A percentile compares a stretch with the other conserved stretches of the same genome.
These are phyloP conservation scores for Cosmorhoe ocellata DNA, from an alignment of 2,888 invertebrate genomes.

Conservation along the genomic window DNA sequence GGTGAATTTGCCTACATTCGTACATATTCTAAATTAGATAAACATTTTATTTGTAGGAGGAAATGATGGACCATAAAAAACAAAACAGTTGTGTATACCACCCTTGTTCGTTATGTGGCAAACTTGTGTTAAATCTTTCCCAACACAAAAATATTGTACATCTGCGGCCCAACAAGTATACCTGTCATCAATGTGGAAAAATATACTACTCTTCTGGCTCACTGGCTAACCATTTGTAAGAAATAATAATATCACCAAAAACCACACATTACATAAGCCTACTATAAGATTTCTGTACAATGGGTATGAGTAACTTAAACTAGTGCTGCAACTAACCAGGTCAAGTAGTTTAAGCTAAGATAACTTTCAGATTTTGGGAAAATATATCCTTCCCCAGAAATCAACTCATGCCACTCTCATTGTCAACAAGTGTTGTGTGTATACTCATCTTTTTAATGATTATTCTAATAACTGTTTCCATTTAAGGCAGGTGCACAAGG, in stretches of 20 bases:
- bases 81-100: slow-evolving; percentile 29
- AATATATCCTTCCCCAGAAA: too few relatives aligned
- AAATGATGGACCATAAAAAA: slow-evolving; percentile 29
- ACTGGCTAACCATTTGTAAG: slow-evolving; percentile 36
- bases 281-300: too few relatives aligned
- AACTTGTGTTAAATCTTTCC: slow-evolving; percentile 35
- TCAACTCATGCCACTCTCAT: too few relatives aligned
- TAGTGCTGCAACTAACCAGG: too few relatives aligned
- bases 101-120: slow-evolving; percentile 37
- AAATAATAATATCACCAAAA: neutral
- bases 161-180: slow-evolving; percentile 31
- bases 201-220: slow-evolving; percentile 34
- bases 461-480: neutral
- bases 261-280: too few relatives aligned
- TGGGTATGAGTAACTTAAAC: too few relatives aligned
- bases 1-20: too few relatives aligned
- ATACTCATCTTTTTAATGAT: neutral
- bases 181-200: slow-evolving; percentile 41
- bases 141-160: slow-evolving; percentile 35
- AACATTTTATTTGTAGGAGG: slow-evolving; percentile 27
- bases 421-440: too few relatives aligned
- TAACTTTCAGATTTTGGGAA: too few relatives aligned
- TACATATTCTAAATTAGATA: too few relatives aligned
- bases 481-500: slow-evolving; percentile 36
- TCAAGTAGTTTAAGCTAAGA: too few relatives aligned